phyloP scores from a whole-genome alignment of 2,888 invertebrate genomes.

The Acleris cristana region DNA sequence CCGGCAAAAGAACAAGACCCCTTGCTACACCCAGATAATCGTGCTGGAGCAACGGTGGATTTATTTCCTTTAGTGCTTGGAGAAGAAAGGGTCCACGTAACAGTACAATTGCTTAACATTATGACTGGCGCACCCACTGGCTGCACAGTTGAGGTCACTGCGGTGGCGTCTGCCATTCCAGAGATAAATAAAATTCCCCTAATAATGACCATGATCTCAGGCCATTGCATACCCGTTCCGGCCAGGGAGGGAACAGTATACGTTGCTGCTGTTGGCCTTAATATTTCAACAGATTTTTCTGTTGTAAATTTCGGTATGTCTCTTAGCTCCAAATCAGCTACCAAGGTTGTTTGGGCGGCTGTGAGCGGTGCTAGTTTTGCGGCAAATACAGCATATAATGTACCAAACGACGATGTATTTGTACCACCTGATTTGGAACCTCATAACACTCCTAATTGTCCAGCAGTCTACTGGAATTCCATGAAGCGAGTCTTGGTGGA shows the following conservation, averaged over 20 bases:
- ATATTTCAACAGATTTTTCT: slow-evolving; percentile 50
- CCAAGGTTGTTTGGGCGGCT: slow-evolving; percentile 67
- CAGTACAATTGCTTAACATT: slow-evolving; percentile 53
- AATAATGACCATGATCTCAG: slow-evolving; percentile 67
- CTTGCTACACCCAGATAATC: slow-evolving; percentile 62
- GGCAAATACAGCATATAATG: slow-evolving; percentile 56
- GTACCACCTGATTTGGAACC: slow-evolving; percentile 56
- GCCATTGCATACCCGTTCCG: slow-evolving; percentile 63
- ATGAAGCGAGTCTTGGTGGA: slow-evolving; percentile 71
- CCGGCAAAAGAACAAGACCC: slow-evolving; percentile 63
- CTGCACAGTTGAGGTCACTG: slow-evolving; percentile 55
- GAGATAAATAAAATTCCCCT: slow-evolving; percentile 54
- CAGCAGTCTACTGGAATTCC: slow-evolving; percentile 69
- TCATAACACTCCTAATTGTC: slow-evolving; percentile 50
- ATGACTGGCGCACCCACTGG: slow-evolving; percentile 53
- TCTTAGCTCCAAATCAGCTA: slow-evolving; percentile 53
- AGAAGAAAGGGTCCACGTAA: slow-evolving; percentile 56
- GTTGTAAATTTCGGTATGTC: slow-evolving; percentile 66
- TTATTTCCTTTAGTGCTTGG: slow-evolving; percentile 69
- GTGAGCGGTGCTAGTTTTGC: slow-evolving; percentile 57
- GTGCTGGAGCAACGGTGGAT: slow-evolving; percentile 68
- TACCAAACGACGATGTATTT: slow-evolving; percentile 62
- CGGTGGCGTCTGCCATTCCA: slow-evolving; percentile 46
- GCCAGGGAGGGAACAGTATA: slow-evolving; percentile 68
- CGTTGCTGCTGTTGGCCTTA: slow-evolving; percentile 63